phyloP scores from a whole-genome alignment of 2,797 vertebrate species.

The Halcyon badia region DNA sequence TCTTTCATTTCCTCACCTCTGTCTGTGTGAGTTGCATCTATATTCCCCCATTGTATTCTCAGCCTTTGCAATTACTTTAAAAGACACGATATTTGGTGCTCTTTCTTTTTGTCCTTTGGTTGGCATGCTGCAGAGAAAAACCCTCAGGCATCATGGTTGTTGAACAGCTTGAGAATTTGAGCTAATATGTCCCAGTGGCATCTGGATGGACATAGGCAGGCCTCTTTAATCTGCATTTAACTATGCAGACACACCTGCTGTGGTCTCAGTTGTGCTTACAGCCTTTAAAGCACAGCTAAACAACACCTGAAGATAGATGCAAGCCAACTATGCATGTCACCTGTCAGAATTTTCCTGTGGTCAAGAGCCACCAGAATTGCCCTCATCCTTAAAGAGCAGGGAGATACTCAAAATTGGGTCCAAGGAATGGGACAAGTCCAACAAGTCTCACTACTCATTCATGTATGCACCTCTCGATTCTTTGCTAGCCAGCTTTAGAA shows the following conservation, averaged over 20 bases:
- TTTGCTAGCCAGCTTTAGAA: background rate
- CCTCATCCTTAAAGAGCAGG: background rate
- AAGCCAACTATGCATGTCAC: background rate
- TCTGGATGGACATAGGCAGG: background rate
- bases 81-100: background rate
- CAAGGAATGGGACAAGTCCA: background rate
- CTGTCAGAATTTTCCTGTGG: background rate
- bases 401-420: background rate
- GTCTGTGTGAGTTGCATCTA: background rate
- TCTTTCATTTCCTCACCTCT: background rate
- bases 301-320: background rate
- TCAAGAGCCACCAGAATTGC: background rate
- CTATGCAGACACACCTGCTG: background rate
- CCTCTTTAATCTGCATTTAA: background rate
- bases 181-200: background rate
- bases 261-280: background rate
- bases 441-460: background rate
- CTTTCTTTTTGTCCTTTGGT: background rate
- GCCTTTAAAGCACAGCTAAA: background rate
- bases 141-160: background rate
- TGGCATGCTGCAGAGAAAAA: background rate
- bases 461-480: background rate
- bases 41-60: background rate
- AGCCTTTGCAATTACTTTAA: background rate
- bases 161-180: background rate